Evolutionary conservation across 2,797 vertebrate species (phyloP).

Genomic region (Lateolabrax maculatus): DNA sequence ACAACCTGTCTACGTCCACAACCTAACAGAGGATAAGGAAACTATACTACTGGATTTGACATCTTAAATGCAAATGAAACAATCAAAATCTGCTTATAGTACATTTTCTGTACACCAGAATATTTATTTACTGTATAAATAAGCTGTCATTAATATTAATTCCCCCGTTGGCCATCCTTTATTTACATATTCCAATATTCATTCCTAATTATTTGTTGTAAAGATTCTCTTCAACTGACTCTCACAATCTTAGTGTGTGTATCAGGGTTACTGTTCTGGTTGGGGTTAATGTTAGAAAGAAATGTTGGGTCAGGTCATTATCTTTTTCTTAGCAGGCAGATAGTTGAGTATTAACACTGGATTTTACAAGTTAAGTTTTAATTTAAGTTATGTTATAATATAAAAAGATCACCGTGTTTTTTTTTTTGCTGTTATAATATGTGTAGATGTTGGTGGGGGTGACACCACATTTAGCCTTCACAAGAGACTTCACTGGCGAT

Average conservation of each 20-base stretch:
- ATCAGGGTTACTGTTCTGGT: neutral
- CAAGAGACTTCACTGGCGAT: neutral
- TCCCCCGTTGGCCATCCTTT: neutral
- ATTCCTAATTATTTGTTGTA: neutral
- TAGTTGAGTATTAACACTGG: neutral
- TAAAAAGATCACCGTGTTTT: neutral
- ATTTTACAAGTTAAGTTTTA: neutral
- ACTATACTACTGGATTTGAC: neutral
- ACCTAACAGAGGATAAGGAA: constrained; percentile 80
- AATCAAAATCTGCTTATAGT: neutral
- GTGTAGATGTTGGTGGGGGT: neutral
- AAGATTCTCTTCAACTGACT: neutral
- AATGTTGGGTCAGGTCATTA: neutral
- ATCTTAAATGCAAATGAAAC: neutral
- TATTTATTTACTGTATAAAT: neutral
- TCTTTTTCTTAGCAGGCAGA: neutral
- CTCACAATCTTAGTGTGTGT: neutral
- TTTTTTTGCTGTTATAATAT: neutral
- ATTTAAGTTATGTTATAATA: neutral
- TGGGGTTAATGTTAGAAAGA: neutral
- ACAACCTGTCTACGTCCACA: constrained; percentile 93
- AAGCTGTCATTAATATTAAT: neutral
- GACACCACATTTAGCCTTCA: neutral
- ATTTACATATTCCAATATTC: neutral
- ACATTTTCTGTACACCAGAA: neutral